A percentile compares a stretch with the other conserved stretches of the same genome.
These are phyloP conservation scores for Thyatira batis DNA, from an alignment of 2,888 invertebrate genomes.

Conservation along the genomic window DNA sequence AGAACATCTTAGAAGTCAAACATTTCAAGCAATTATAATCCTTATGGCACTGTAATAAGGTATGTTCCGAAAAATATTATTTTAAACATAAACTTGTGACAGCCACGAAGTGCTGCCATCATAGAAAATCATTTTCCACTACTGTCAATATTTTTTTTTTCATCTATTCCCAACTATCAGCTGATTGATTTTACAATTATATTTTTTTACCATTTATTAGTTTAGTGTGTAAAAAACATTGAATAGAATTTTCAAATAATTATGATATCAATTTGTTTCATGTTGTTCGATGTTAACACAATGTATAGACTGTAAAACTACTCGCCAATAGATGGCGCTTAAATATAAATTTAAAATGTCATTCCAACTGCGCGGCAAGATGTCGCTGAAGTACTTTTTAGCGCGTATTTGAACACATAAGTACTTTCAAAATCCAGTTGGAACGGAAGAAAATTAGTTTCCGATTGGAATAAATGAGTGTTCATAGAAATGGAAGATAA, in stretches of 20 bases:
- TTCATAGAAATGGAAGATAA: no score
- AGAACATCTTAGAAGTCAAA: constrained; percentile 55
- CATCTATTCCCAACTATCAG: constrained; percentile 26
- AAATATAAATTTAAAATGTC: not conserved
- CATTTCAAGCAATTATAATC: constrained; percentile 49
- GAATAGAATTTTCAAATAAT: not conserved
- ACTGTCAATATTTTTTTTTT: constrained; percentile 6
- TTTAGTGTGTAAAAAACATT: not conserved
- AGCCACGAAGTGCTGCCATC: constrained; percentile 48
- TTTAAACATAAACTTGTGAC: constrained; percentile 47
- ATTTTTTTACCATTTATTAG: not conserved
- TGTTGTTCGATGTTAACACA: not conserved
- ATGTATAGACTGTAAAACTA: not conserved
- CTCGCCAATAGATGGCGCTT: constrained; percentile 6
- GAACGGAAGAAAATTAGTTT: not conserved
- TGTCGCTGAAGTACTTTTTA: constrained; percentile 4
- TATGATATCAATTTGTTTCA: not conserved
- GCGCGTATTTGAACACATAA: not conserved
- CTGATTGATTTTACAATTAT: constrained; percentile 20
- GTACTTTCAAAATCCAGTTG: not conserved
- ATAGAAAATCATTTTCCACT: constrained; percentile 29
- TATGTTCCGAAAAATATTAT: constrained; percentile 40
- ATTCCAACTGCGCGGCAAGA: constrained; percentile 7
- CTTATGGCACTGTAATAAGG: constrained; percentile 50
- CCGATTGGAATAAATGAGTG: not conserved